Evolutionary conservation across 2,888 invertebrate genomes (phyloP).

Genomic region (Marasmarcha lunaedactyla): DNA sequence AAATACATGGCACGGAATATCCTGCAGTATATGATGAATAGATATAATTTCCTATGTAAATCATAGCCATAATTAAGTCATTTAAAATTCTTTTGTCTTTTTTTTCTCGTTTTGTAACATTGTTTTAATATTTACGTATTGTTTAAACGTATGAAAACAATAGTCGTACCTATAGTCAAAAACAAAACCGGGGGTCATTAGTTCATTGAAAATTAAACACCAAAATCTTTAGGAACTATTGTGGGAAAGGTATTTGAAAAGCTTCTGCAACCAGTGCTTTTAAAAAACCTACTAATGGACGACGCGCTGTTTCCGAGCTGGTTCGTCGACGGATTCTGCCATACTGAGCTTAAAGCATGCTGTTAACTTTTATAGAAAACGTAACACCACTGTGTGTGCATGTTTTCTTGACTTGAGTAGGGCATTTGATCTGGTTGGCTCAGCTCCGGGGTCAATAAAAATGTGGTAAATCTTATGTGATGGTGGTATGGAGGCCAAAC

Average conservation of each 20-base stretch:
- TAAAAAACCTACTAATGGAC: not conserved
- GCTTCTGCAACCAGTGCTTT: not conserved
- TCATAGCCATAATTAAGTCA: too few species aligned
- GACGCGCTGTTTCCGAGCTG: constrained; percentile 3
- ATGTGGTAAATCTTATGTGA: not conserved
- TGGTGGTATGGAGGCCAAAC: constrained; percentile 1
- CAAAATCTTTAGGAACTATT: not conserved
- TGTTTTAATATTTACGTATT: too few species aligned
- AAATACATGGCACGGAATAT: too few species aligned
- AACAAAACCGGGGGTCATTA: too few species aligned
- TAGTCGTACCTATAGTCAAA: too few species aligned
- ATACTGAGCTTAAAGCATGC: not conserved
- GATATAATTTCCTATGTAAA: too few species aligned
- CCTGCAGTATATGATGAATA: too few species aligned
- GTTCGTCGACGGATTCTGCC: constrained; percentile 1
- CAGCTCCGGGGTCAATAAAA: not conserved
- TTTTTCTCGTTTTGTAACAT: too few species aligned
- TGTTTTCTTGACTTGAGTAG: constrained; percentile 2
- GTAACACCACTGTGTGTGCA: not conserved
- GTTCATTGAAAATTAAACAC: too few species aligned
- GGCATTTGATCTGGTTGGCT: not conserved
- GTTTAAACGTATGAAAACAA: too few species aligned
- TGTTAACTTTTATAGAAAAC: not conserved
- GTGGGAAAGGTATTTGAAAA: constrained; percentile 3
- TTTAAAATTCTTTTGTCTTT: too few species aligned